Conservation (phyloP, 2,113 vertebrate species). For the Mesitornis unicolor region DNA sequence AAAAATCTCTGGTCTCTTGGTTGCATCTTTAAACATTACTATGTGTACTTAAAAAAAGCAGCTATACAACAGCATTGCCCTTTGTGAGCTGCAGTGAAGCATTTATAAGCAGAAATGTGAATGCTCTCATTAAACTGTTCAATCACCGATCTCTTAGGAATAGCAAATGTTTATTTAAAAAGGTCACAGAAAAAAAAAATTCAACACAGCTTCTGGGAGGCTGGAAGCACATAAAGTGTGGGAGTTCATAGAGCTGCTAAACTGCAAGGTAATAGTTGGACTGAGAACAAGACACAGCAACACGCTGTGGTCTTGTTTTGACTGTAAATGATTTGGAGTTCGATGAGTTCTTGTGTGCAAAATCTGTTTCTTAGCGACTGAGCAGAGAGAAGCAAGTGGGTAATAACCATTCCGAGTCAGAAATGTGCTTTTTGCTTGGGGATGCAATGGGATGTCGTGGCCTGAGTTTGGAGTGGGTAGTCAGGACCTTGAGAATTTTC, state of each 20-base stretch:
- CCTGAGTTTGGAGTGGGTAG: background rate
- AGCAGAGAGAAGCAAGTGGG: background rate
- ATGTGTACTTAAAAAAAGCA: background rate
- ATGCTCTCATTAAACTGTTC: constrained; percentile 33
- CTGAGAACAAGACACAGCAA: constrained; percentile 8
- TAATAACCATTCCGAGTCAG: constrained; percentile 8
- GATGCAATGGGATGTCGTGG: background rate
- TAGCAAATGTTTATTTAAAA: constrained; percentile 50
- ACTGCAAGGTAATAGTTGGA: constrained; percentile 22
- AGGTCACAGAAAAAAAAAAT: constrained; percentile 25
- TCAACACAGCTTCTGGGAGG: constrained; percentile 8
- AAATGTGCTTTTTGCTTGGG: background rate
- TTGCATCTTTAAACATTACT: background rate
- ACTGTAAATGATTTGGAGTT: constrained; percentile 6
- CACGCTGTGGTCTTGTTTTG: constrained; percentile 35
- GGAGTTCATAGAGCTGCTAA: constrained; percentile 31
- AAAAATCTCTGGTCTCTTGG: background rate
- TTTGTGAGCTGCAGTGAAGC: background rate
- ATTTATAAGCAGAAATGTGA: constrained; percentile 12
- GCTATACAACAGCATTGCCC: background rate
- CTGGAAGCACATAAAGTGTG: constrained; percentile 12
- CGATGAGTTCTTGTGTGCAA: background rate
- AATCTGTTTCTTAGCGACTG: constrained; percentile 11
- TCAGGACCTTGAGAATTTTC: background rate
- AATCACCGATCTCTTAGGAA: constrained; percentile 24